Percentiles rank a stretch among this genome's conserved stretches.
phyloP scores from a whole-genome alignment of 2,113 vertebrate species.

The Paradoxurus hermaphroditus region DNA sequence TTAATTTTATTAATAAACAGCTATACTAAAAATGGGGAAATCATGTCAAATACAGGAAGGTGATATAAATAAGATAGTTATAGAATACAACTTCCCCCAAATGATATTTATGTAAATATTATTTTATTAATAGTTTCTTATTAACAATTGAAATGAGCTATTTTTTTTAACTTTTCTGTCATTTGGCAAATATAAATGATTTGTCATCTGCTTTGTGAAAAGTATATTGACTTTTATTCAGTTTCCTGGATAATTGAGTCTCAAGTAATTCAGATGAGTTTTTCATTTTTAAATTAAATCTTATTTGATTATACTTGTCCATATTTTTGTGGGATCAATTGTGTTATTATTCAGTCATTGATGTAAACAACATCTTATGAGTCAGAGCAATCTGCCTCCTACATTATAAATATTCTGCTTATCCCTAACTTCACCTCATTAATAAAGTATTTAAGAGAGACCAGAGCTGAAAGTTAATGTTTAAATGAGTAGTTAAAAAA shows the following conservation, averaged over 20 bases:
- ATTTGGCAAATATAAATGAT: background rate
- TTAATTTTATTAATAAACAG: background rate
- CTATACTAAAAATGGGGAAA: background rate
- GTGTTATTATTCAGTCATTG: conserved; percentile 3
- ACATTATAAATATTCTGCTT: background rate
- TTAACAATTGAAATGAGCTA: background rate
- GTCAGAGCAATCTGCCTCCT: background rate
- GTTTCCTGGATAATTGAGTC: background rate
- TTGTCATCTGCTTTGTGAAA: background rate
- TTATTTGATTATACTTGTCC: background rate
- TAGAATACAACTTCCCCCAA: background rate
- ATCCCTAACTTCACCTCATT: background rate
- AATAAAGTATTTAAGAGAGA: background rate
- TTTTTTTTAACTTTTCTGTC: background rate
- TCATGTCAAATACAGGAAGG: background rate
- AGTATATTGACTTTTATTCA: background rate
- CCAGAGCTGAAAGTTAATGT: background rate
- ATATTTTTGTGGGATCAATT: background rate
- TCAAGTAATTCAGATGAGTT: background rate
- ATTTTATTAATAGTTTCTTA: background rate
- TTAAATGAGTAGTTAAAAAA: background rate
- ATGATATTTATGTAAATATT: background rate
- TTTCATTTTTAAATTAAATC: conserved; percentile 29
- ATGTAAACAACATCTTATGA: background rate
- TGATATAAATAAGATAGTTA: background rate